Base-by-base conservation (phyloP, 2,888 invertebrate genomes). In the Apamea monoglypha region DNA sequence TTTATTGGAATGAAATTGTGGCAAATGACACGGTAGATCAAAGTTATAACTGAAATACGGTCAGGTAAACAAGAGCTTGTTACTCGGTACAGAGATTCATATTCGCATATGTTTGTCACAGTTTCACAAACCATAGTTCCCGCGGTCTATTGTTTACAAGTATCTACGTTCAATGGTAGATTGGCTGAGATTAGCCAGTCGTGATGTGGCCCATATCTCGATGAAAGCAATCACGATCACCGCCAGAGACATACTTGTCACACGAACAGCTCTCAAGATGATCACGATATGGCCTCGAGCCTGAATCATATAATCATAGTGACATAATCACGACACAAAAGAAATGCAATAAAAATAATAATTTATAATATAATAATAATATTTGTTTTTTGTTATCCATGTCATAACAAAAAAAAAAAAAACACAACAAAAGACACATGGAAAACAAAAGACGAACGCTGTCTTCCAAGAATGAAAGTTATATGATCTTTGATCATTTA, bases 151-250 rank as follows among this genome's bases (percentile, higher is more conserved):
- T 92, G 92, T 92, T 87, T 92, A 86, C 84, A 71, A 84, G 83
- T 74, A 85, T 76, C 80, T 87, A 82, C 88, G 83, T 83, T 90
- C 84, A 89, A 89, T 89, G 87, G 87, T 78, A 93, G 93, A 92
- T 93, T 90, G 87, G 90, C 85, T 85, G 83, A 91, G 92, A 93
- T 93, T 92, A 92, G 84, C 84, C 87, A 83, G 87, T 94, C 94
- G 94, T 94, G 94, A 94, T 92, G 92, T 91, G 91, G 91, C 81
- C 88, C 92, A 90, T 94, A 95, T 94, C 95, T 90, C 91, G 94
- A 95, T 95, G 95, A 95, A 95, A 95, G 94, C 94, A 87, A 94
- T 93, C 95, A 95, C 95, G 95, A 94, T 91, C 90, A 86, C 87
- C 85, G 87, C 81, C 87, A 80, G 88, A 90, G 92, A 91, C 91